Evolutionary conservation across 1,140 invertebrate genomes (phyloP).

Genomic region (Drosophila athabasca): DNA sequence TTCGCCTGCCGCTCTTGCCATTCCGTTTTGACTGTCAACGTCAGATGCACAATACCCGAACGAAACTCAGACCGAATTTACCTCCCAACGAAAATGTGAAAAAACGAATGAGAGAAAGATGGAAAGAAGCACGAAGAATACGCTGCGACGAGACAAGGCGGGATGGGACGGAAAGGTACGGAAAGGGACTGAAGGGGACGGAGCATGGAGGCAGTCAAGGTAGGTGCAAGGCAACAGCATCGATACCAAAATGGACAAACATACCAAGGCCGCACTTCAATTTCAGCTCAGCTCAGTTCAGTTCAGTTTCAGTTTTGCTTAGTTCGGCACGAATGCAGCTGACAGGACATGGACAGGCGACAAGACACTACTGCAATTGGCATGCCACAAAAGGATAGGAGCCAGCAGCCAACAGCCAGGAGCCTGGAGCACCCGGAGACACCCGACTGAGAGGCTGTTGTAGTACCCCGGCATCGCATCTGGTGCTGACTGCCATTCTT

Average conservation of each 20-base stretch:
- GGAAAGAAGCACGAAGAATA: background rate
- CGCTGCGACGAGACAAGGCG: no score
- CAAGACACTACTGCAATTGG: constrained; percentile 51
- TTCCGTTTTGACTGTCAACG: constrained; percentile 28
- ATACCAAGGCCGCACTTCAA: constrained; percentile 62
- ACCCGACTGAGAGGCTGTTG: no score
- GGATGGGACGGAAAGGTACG: no score
- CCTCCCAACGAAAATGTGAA: constrained; percentile 2
- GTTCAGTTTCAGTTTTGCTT: constrained; percentile 63
- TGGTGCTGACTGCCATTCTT: no score
- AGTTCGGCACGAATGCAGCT: constrained; percentile 68
- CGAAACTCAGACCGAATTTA: background rate
- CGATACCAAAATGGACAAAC: constrained; percentile 42
- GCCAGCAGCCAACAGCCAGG: no score
- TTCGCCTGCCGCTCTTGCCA: constrained; percentile 1
- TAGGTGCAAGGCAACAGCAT: constrained; percentile 13
- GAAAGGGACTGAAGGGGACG: no score
- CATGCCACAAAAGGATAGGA: constrained; percentile 21
- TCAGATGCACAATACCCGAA: constrained; percentile 11
- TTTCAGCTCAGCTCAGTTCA: constrained; percentile 16
- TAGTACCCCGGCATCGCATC: no score
- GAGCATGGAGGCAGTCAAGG: background rate
- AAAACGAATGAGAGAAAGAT: background rate
- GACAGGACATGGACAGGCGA: constrained; percentile 48
- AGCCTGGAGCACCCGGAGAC: no score